phyloP scores from a whole-genome alignment of 2,797 vertebrate genomes.

The Cyprinella venusta region DNA sequence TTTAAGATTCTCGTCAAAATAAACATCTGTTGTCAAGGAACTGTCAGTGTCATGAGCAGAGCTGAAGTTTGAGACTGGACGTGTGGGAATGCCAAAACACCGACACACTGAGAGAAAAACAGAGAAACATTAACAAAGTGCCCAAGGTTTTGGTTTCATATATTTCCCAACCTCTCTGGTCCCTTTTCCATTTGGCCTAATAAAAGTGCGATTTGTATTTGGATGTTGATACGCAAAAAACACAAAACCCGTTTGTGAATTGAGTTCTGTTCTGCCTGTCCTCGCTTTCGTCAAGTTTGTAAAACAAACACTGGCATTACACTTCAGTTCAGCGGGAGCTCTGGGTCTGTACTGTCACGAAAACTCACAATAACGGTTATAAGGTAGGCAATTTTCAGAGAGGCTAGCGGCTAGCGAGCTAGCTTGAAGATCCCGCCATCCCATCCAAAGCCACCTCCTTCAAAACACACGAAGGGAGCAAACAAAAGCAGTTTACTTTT shows the following conservation, averaged over 20 bases:
- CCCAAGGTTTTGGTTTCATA: not conserved
- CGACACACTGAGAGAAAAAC: conserved; percentile 58
- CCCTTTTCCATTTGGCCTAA: not conserved
- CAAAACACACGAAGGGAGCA: no score
- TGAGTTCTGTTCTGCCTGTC: not conserved
- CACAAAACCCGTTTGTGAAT: not conserved
- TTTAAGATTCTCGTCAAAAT: conserved; percentile 86
- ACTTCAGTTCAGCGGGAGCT: not conserved
- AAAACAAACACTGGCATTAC: not conserved
- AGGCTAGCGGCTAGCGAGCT: no score
- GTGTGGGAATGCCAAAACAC: conserved; percentile 88
- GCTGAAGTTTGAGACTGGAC: conserved; percentile 93
- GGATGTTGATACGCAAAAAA: not conserved
- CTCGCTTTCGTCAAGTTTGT: no score
- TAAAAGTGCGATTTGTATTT: not conserved
- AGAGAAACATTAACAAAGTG: not conserved
- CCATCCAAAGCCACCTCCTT: no score
- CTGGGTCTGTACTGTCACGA: no score
- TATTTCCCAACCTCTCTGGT: not conserved
- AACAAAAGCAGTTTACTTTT: no score
- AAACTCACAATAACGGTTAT: no score
- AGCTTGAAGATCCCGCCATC: no score
- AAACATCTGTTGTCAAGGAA: conserved; percentile 90
- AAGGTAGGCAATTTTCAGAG: no score
- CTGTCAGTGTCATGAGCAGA: conserved; percentile 93